These are phyloP conservation scores for Aleiodes sp. DNA, from an alignment of 1,140 invertebrate species.

Conservation along the genomic window DNA sequence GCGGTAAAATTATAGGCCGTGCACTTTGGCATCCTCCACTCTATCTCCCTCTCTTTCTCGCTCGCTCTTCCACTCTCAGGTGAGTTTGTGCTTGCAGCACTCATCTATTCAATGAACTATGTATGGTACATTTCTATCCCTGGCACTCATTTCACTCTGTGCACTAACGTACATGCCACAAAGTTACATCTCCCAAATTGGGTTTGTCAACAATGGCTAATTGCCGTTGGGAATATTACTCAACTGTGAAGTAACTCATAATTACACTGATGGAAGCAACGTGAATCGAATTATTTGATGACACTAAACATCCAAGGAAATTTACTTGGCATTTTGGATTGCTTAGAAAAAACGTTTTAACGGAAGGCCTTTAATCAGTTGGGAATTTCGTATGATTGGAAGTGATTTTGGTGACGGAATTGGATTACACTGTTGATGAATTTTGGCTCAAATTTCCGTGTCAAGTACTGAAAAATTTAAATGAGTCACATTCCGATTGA, in stretches of 20 bases:
- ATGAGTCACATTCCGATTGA: too few relatives aligned
- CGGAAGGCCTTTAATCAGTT: too few relatives aligned
- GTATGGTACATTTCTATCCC: not conserved
- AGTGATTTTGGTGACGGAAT: too few relatives aligned
- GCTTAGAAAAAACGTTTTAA: not conserved
- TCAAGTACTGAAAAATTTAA: too few relatives aligned
- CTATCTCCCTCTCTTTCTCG: too few relatives aligned
- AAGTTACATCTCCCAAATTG: slow-evolving; percentile 64
- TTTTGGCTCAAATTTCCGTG: too few relatives aligned
- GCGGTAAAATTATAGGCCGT: too few relatives aligned
- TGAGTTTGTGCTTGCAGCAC: not conserved
- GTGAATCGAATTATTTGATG: slow-evolving; percentile 56
- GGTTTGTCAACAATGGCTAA: slow-evolving; percentile 63
- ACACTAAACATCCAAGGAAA: slow-evolving; percentile 25
- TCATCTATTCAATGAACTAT: not conserved
- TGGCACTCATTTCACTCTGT: too few relatives aligned
- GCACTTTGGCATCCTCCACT: too few relatives aligned
- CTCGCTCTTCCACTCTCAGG: too few relatives aligned
- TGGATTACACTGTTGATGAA: too few relatives aligned
- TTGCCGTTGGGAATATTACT: slow-evolving; percentile 61
- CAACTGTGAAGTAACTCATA: slow-evolving; percentile 59
- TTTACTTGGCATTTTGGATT: not conserved
- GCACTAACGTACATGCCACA: slow-evolving; percentile 37
- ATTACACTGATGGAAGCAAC: slow-evolving; percentile 57
- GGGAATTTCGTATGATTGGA: too few relatives aligned